These are phyloP conservation scores for Galago senegalensis DNA, from an alignment of 2,797 vertebrate species.

Conservation along the genomic window DNA sequence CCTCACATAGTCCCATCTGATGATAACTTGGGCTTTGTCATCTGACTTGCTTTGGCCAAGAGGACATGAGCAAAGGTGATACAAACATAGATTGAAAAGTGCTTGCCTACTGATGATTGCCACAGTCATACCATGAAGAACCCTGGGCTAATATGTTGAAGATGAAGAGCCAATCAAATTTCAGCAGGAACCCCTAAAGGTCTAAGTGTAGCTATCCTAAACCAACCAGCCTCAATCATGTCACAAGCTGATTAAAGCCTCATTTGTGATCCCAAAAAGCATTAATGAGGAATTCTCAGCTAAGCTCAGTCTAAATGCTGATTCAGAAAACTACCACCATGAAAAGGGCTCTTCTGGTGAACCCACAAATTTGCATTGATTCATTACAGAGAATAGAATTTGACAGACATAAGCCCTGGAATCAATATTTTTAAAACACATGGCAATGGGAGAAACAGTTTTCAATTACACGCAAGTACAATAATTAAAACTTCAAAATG, in stretches of 20 bases:
- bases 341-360: background rate
- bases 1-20: background rate
- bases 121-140: background rate
- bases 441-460: background rate
- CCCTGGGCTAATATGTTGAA: background rate
- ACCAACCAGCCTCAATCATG: background rate
- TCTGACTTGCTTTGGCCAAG: background rate
- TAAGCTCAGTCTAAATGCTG: background rate
- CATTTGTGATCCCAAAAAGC: background rate
- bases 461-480: background rate
- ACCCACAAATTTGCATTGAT: no score
- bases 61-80: background rate
- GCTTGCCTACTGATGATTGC: background rate
- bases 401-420: background rate
- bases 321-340: background rate
- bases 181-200: background rate
- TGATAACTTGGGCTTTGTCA: background rate
- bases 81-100: background rate
- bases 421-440: background rate
- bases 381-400: background rate
- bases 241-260: background rate
- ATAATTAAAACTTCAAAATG: background rate
- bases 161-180: background rate
- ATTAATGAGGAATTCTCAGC: background rate
- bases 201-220: background rate